These are phyloP conservation scores for Drosophila setosimentum DNA, from an alignment of 2,888 invertebrate species.

Conservation along the genomic window DNA sequence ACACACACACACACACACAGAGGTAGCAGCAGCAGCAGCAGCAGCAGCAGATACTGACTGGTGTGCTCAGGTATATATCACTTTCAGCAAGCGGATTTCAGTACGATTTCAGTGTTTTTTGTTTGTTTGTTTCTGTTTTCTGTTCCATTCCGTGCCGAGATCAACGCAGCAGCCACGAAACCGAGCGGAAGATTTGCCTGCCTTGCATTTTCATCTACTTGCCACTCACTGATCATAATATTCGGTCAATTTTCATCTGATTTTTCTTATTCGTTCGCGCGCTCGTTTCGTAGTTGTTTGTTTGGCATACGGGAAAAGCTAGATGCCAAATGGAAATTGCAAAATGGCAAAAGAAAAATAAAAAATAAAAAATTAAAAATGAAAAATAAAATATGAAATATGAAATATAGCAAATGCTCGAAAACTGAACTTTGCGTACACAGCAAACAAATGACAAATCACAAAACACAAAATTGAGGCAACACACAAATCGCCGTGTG, in stretches of 20 bases:
- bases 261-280: conserved; percentile 22
- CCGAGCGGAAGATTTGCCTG: conserved; percentile 49
- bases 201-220: conserved; percentile 36
- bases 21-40: neutral
- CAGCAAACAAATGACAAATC: conserved; percentile 37
- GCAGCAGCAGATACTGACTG: conserved; percentile 9
- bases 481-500: conserved; percentile 62
- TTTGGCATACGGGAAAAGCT: conserved; percentile 36
- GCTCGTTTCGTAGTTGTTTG: conserved; percentile 39
- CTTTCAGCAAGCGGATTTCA: conserved; percentile 71
- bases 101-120: conserved; percentile 54
- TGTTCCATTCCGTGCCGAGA: conserved; percentile 36
- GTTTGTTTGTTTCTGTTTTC: conserved; percentile 11
- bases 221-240: conserved; percentile 17
- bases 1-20: conserved; percentile 4
- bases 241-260: neutral
- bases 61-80: conserved; percentile 49
- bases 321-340: conserved; percentile 1
- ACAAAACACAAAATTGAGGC: conserved; percentile 4
- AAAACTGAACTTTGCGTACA: conserved; percentile 15
- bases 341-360: neutral
- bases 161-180: conserved; percentile 42
- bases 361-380: neutral
- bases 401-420: conserved; percentile 8
- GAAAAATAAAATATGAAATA: neutral